Conservation (phyloP, 2,888 invertebrate genomes). For the Melipona bicolor region DNA sequence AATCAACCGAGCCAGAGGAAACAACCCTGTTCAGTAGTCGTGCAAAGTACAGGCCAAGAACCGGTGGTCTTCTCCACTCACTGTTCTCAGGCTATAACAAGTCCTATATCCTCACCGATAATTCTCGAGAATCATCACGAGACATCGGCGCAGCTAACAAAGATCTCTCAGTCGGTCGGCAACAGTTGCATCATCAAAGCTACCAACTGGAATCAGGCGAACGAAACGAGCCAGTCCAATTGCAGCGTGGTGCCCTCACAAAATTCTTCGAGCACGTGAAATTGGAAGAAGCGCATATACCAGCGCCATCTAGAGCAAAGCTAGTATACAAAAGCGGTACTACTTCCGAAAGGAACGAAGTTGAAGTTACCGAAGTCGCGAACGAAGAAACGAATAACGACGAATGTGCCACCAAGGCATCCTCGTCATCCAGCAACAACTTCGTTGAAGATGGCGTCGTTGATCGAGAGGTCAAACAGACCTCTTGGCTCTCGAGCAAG, state of each 20-base stretch:
- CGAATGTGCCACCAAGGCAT: conserved; percentile 50
- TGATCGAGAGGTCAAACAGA: conserved; percentile 38
- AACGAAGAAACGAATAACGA: conserved; percentile 43
- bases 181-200: conserved; percentile 61
- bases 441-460: conserved; percentile 33
- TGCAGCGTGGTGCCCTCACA: conserved; percentile 66
- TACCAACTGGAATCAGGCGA: conserved; percentile 64
- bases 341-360: conserved; percentile 53
- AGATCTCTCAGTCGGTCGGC: conserved; percentile 55
- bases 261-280: conserved; percentile 82
- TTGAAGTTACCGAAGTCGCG: conserved; percentile 43
- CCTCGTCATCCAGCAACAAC: conserved; percentile 20
- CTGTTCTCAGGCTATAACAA: conserved; percentile 80
- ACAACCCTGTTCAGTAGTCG: conserved; percentile 51
- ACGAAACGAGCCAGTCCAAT: conserved; percentile 64
- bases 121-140: conserved; percentile 69
- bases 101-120: conserved; percentile 78
- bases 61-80: conserved; percentile 76
- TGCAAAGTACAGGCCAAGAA: conserved; percentile 59
- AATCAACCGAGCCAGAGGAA: conserved; percentile 60
- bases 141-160: conserved; percentile 59
- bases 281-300: conserved; percentile 84
- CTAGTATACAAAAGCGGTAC: conserved; percentile 69
- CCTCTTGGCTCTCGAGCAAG: conserved; percentile 40
- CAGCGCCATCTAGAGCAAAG: conserved; percentile 83